Evolutionary conservation across 1,140 invertebrate species (phyloP).

Genomic region (Aphidius gifuensis): DNA sequence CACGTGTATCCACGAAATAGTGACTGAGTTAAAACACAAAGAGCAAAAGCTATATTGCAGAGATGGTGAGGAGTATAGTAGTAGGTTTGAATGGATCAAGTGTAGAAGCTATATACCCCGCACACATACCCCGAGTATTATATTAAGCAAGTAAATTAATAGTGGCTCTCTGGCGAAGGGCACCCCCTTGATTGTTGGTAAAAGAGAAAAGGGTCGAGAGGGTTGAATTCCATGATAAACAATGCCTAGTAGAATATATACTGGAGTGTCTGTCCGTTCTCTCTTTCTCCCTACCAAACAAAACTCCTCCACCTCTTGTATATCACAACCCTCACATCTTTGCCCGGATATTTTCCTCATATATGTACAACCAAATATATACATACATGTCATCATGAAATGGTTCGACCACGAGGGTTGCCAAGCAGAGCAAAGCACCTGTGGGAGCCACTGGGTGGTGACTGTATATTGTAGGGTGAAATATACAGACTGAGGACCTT

Average conservation of each 20-base stretch:
- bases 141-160: conserved; percentile 55
- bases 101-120: conserved; percentile 12
- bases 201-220: conserved; percentile 21
- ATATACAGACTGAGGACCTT: neutral
- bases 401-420: conserved; percentile 37
- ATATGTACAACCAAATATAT: neutral
- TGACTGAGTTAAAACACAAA: conserved; percentile 9
- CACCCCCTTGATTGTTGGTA: neutral
- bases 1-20: neutral
- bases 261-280: neutral
- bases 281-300: neutral
- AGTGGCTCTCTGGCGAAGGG: conserved; percentile 37
- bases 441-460: conserved; percentile 27
- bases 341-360: neutral
- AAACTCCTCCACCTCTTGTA: neutral
- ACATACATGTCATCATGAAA: neutral
- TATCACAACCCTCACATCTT: neutral
- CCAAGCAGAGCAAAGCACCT: conserved; percentile 43
- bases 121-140: conserved; percentile 35
- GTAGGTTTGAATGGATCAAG: conserved; percentile 21
- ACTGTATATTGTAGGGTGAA: neutral
- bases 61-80: neutral
- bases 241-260: conserved; percentile 35
- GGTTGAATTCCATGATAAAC: conserved; percentile 46
- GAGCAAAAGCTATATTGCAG: conserved; percentile 3